phyloP scores from a whole-genome alignment of 2,888 invertebrate genomes.

The Drosophila phalerata region DNA sequence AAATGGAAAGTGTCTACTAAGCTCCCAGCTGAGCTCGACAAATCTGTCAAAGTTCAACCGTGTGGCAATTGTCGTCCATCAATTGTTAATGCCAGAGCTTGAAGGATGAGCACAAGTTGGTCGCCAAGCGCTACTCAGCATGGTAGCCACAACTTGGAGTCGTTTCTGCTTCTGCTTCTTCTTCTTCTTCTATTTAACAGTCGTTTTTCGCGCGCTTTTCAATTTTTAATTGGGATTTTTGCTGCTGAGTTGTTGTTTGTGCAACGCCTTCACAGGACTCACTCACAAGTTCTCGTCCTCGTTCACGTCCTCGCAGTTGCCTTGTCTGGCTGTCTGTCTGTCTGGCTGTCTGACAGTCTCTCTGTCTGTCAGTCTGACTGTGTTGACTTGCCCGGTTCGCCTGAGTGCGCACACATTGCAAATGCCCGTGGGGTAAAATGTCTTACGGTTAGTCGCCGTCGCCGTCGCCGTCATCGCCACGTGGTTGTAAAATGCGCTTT shows the following conservation, averaged over 20 bases:
- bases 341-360: constrained; percentile 26
- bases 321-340: neutral
- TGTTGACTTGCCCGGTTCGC: constrained; percentile 55
- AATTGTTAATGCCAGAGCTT: constrained; percentile 76
- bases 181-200: constrained; percentile 62
- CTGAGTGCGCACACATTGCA: constrained; percentile 40
- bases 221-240: constrained; percentile 79
- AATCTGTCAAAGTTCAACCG: constrained; percentile 65
- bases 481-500: constrained; percentile 76
- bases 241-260: constrained; percentile 42
- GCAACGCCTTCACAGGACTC: constrained; percentile 57
- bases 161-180: constrained; percentile 25
- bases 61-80: constrained; percentile 64
- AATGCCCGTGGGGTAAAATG: constrained; percentile 47
- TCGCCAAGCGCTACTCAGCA: constrained; percentile 48
- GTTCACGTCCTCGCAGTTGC: constrained; percentile 37
- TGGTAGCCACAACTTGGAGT: constrained; percentile 49
- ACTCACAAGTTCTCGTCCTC: constrained; percentile 35
- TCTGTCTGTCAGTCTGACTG: constrained; percentile 20
- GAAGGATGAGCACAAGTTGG: constrained; percentile 47
- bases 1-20: constrained; percentile 60
- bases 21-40: constrained; percentile 65
- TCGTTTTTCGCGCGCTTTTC: constrained; percentile 76
- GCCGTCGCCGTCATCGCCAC: constrained; percentile 37
- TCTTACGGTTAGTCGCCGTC: constrained; percentile 50